These are phyloP conservation scores for Pachycephala philippinensis DNA, from an alignment of 2,113 vertebrate species.

Conservation along the genomic window DNA sequence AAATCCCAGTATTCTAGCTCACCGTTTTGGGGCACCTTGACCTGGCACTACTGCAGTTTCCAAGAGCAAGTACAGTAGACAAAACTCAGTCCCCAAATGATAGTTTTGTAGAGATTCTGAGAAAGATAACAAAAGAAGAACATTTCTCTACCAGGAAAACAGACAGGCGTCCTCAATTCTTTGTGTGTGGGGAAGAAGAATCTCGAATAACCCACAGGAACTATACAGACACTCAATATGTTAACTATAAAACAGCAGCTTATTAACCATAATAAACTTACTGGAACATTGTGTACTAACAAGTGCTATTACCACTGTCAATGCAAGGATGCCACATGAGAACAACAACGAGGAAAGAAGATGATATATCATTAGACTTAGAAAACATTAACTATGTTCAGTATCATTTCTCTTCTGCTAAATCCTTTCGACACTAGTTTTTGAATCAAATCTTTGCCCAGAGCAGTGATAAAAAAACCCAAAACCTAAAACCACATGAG, in stretches of 20 bases:
- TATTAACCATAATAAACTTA: background rate
- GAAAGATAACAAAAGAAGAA: background rate
- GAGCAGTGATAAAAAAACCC: background rate
- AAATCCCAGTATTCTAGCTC: background rate
- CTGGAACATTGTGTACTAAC: background rate
- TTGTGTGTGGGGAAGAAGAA: background rate
- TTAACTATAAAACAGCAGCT: background rate
- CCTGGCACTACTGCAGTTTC: background rate
- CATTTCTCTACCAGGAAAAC: background rate
- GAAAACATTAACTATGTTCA: background rate
- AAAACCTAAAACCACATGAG: too few species aligned
- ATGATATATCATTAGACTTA: background rate
- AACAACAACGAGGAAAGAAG: background rate
- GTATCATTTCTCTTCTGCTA: background rate
- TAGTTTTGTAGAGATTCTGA: background rate
- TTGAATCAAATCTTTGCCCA: background rate
- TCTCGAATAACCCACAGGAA: background rate
- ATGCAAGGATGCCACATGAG: background rate
- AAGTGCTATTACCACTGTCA: background rate
- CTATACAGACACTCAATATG: background rate
- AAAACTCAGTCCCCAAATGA: background rate
- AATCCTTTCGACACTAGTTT: background rate
- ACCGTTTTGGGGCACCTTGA: background rate
- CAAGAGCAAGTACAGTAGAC: background rate
- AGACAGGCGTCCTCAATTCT: background rate